Conservation (phyloP, 2,888 invertebrate species). For the Atherix ibis region DNA sequence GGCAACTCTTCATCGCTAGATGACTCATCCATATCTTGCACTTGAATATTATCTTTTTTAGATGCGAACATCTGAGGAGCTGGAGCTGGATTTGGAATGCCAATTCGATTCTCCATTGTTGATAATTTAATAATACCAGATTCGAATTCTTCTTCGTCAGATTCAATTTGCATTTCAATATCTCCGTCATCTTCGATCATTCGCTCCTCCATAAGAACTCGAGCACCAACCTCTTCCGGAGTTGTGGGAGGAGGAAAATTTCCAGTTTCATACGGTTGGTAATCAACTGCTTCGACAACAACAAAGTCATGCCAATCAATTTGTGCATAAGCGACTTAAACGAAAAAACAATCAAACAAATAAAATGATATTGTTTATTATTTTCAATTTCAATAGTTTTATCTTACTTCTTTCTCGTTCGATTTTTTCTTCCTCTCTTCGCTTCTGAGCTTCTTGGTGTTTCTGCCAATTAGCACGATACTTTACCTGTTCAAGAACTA, state of each 20-base stretch:
- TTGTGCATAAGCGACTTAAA: slow-evolving; percentile 75
- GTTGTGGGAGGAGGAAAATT: slow-evolving; percentile 96
- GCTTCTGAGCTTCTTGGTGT: slow-evolving; percentile 82
- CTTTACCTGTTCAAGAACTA: slow-evolving; percentile 73
- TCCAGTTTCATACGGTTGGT: slow-evolving; percentile 88
- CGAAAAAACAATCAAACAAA: background rate
- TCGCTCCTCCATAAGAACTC: slow-evolving; percentile 77
- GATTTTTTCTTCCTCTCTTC: slow-evolving; percentile 86
- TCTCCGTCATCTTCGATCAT: slow-evolving; percentile 63
- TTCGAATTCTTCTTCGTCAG: slow-evolving; percentile 53
- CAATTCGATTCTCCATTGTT: slow-evolving; percentile 47
- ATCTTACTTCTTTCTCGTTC: slow-evolving; percentile 71
- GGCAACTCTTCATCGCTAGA: slow-evolving; percentile 55
- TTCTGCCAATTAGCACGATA: slow-evolving; percentile 94
- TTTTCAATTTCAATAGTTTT: background rate
- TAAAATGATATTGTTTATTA: slow-evolving; percentile 1
- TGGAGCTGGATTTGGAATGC: slow-evolving; percentile 28
- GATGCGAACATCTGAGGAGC: slow-evolving; percentile 27
- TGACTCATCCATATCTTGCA: slow-evolving; percentile 88
- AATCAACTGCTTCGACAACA: slow-evolving; percentile 98
- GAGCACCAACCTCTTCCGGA: slow-evolving; percentile 90
- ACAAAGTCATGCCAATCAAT: slow-evolving; percentile 99
- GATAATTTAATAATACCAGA: slow-evolving; percentile 39
- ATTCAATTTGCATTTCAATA: slow-evolving; percentile 82
- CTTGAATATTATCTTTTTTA: slow-evolving; percentile 40